These are phyloP conservation scores for Anableps anableps DNA, from an alignment of 2,797 vertebrate genomes.

Conservation along the genomic window DNA sequence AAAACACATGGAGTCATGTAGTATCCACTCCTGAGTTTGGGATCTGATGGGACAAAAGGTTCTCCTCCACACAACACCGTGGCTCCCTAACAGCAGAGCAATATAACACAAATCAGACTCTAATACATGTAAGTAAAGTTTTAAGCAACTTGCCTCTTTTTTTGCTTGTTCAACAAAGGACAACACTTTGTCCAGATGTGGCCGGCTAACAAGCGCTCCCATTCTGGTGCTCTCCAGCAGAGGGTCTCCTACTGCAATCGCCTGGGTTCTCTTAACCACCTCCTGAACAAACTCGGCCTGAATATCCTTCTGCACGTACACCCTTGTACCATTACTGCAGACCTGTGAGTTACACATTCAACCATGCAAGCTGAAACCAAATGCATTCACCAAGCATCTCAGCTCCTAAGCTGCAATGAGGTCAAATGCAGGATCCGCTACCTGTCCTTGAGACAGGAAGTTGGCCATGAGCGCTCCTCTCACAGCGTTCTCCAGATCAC, in stretches of 20 bases:
- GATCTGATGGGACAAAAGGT: slow-evolving; percentile 84
- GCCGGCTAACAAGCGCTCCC: slow-evolving; percentile 91
- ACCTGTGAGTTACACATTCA: slow-evolving; percentile 79
- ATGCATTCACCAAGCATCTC: not conserved
- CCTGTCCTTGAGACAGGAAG: slow-evolving; percentile 96
- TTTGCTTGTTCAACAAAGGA: slow-evolving; percentile 88
- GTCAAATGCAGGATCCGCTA: slow-evolving; percentile 43
- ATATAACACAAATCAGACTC: not conserved
- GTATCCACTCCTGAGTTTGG: slow-evolving; percentile 89
- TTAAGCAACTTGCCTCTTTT: slow-evolving; percentile 82
- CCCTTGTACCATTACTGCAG: slow-evolving; percentile 94
- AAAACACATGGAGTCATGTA: slow-evolving; percentile 96
- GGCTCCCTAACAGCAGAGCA: slow-evolving; percentile 84
- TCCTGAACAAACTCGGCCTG: slow-evolving; percentile 86
- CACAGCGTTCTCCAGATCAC: slow-evolving; percentile 89
- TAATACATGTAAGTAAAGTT: not conserved
- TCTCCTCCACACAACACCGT: slow-evolving; percentile 91
- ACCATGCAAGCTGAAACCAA: not conserved
- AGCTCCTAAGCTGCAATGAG: not conserved
- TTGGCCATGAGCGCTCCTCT: slow-evolving; percentile 96
- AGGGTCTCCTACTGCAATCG: slow-evolving; percentile 91
- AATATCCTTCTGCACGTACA: slow-evolving; percentile 91
- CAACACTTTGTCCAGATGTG: slow-evolving; percentile 90
- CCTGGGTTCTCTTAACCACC: slow-evolving; percentile 88
- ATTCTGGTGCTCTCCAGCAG: slow-evolving; percentile 91